Base-by-base conservation (phyloP, 23 tunicate species). In the Styela clava region DNA sequence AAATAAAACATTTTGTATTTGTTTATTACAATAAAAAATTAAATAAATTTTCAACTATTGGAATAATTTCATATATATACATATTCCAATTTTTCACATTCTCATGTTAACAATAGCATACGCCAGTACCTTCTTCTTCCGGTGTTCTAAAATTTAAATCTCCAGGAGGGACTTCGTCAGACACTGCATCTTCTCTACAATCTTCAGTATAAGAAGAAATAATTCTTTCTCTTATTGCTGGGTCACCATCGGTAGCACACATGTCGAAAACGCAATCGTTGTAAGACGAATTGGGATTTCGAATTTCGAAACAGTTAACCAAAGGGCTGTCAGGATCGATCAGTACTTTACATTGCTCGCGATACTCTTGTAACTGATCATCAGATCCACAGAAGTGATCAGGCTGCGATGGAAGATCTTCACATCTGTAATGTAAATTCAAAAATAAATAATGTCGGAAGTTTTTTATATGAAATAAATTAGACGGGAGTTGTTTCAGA, bases 321-420 rank as follows among this genome's bases (percentile, higher is more conserved):
- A 85, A 91, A 0, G 91, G 87, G 2, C 90, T 86, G 33, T 64
- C 34, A n/a, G 87, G 82, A 26, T 86, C 87, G 24, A 68, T 71
- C 33, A 91, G 51, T 2, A 86, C 64, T 2, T 61, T 61, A 64
- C 97, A 91, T 9, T 52, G 31, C 34, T 72, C 56, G 2, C 86
- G 78, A 31, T 30, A 78, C 12, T 27, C n/a, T 1, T 36, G 62
- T 21, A n/a, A 29, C 1, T 76, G 28, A 12, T 52, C 81, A 2
- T 36, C 63, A 0, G 64, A 33, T 44, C 12, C 56, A 44, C 56
- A 44, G 2, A 56, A 76, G 27, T 56, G 37, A 1, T 21, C 19
- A 33, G 31, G 33, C 35, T 23, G 31, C 81, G 81, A 64, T 1
- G 32, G 62, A 76, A 56, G 65, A 24, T 51, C 65, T 0, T n/a